Conservation (phyloP, 2,113 vertebrate genomes). For the Brachirus orientalis region DNA sequence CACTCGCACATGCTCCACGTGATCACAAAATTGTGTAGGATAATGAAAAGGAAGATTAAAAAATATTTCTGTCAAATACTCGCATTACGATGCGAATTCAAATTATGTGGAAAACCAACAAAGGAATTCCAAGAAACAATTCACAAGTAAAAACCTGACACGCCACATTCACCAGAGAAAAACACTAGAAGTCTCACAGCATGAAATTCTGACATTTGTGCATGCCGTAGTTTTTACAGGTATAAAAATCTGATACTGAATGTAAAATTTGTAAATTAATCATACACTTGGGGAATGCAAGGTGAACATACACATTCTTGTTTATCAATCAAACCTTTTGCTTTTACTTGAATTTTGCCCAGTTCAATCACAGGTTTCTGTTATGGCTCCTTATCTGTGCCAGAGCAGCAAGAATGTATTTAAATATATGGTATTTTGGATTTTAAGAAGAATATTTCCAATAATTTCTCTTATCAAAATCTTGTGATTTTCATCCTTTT, state of each 20-base stretch:
- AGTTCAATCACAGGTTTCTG: conserved; percentile 7
- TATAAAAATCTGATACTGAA: conserved; percentile 6
- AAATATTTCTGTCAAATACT: conserved; percentile 1
- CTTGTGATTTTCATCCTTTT: neutral
- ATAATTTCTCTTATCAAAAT: conserved; percentile 14
- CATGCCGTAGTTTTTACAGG: conserved; percentile 25
- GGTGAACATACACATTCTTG: neutral
- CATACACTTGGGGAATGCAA: too few species aligned
- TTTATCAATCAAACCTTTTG: conserved; percentile 4
- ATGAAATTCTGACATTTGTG: conserved; percentile 23
- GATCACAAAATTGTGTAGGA: conserved; percentile 7
- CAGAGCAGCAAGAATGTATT: neutral
- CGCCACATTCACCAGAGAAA: conserved; percentile 51
- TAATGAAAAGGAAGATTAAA: neutral
- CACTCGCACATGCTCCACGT: neutral
- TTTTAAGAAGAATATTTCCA: neutral
- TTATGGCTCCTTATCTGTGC: neutral
- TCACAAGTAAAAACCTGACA: conserved; percentile 43
- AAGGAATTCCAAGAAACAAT: conserved; percentile 31
- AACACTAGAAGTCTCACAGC: too few species aligned
- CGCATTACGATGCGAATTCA: conserved; percentile 38
- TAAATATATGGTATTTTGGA: conserved; percentile 6
- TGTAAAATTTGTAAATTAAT: conserved; percentile 16
- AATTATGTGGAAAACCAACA: conserved; percentile 51
- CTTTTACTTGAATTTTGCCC: conserved; percentile 1